phyloP scores from a whole-genome alignment of 2,113 vertebrate species.

The Calyptommatus sinebrachiatus region DNA sequence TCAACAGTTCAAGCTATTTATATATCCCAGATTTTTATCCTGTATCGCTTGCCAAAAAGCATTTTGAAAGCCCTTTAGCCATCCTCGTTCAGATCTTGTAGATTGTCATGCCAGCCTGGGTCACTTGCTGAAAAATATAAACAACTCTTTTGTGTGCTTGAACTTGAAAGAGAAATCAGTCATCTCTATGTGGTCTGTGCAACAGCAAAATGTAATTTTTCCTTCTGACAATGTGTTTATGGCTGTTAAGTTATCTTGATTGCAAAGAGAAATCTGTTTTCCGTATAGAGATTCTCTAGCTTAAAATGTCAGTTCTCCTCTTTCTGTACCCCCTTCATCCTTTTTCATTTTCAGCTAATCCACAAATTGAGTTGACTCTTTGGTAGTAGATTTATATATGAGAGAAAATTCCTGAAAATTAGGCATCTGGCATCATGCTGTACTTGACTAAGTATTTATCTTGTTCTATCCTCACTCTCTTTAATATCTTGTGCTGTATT shows the following conservation, averaged over 20 bases:
- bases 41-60: constrained; percentile 52
- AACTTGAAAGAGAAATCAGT: constrained; percentile 73
- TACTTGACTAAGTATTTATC: constrained; percentile 63
- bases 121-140: constrained; percentile 69
- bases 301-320: constrained; percentile 57
- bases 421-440: constrained; percentile 61
- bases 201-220: constrained; percentile 74
- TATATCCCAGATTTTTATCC: constrained; percentile 42
- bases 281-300: constrained; percentile 50
- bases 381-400: constrained; percentile 20
- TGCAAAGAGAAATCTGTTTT: constrained; percentile 71
- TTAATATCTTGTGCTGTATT: constrained; percentile 46
- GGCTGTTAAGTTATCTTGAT: constrained; percentile 73
- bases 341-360: constrained; percentile 56
- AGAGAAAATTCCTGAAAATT: constrained; percentile 66
- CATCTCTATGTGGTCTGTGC: constrained; percentile 69
- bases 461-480: constrained; percentile 48
- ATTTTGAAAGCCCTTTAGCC: constrained; percentile 48
- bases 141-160: constrained; percentile 63
- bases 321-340: neutral
- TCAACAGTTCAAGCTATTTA: constrained; percentile 40
- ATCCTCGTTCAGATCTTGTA: constrained; percentile 50
- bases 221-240: constrained; percentile 69
- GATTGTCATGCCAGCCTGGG: constrained; percentile 51
- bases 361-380: constrained; percentile 64